Base-by-base conservation (phyloP, 2,888 invertebrate species). In the Tetropium fuscum region DNA sequence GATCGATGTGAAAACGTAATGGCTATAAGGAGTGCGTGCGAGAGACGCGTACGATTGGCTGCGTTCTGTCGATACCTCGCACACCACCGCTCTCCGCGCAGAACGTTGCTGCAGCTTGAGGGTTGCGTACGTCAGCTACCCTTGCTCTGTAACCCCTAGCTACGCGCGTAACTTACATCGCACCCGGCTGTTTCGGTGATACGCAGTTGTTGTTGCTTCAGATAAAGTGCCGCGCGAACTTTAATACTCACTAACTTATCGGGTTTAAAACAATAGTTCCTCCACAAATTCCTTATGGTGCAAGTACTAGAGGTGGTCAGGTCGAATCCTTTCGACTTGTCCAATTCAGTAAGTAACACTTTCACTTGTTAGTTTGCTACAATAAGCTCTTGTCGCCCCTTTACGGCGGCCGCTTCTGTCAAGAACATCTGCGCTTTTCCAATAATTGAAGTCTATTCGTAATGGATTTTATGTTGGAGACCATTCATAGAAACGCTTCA, bases 231-330 rank as follows among this genome's bases (percentile, higher is more conserved):
- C 57, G 54, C 59, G 63, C 56, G 58, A 32, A 45, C 25, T 22
- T 55, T 19, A 22, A 55, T 27, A 34, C 22, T 40, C 19, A 32
- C 53, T 16, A 34, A 34, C 18, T 48, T 48, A 36, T 53, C 51
- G 43, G 11, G 48, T 58, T 60, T 47, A 36, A 58, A 43, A 43
- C 34, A 56, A 32, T 22, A 11, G 53, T 55, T 32, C 30, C 22
- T 53, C 48, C 48, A 60, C 57, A 18, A 47, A 53, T 62, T 71
- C 76, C 90, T 89, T 90, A 90, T 90, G 90, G 90, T 90, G 87
- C 90, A 90, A 84, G 89, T 90, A 85, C 88, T 90, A 84, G 89
- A 90, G 86, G 87, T 89, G 83, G 90, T 90, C 84, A 89, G 88
- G 86, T 89, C 90, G 86, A 89, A 87, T 84, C 88, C 88, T 83